phyloP scores from a whole-genome alignment of 2,888 invertebrate genomes.

The Phlogophora meticulosa region DNA sequence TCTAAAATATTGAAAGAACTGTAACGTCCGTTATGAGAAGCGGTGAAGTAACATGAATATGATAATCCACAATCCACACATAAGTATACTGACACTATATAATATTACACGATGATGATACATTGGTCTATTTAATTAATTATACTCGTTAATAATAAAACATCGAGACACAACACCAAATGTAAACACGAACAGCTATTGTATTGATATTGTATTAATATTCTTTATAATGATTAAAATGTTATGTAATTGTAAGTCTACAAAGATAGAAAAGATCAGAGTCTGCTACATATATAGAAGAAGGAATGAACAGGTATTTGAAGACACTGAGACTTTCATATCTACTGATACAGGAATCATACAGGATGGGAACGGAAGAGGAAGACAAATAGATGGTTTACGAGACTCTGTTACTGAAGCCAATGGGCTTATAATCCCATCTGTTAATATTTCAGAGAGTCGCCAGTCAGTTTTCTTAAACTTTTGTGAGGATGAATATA shows the following conservation, averaged over 20 bases:
- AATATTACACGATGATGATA: constrained; percentile 55
- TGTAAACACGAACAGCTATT: constrained; percentile 76
- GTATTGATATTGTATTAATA: constrained; percentile 69
- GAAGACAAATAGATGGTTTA: constrained; percentile 5
- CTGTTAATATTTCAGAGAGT: not conserved
- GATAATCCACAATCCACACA: constrained; percentile 54
- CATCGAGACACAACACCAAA: constrained; percentile 85
- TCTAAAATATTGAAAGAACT: constrained; percentile 59
- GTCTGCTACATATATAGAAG: constrained; percentile 6
- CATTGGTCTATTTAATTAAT: constrained; percentile 77
- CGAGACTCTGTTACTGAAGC: constrained; percentile 7
- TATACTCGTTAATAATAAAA: constrained; percentile 75
- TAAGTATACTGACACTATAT: constrained; percentile 56
- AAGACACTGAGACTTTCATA: constrained; percentile 8
- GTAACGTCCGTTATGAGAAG: constrained; percentile 56
- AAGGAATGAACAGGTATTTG: constrained; percentile 9
- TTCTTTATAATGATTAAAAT: constrained; percentile 59
- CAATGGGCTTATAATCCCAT: not conserved
- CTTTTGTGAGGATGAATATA: not conserved
- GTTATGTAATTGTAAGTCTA: constrained; percentile 52
- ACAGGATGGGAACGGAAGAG: not conserved
- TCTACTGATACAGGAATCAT: constrained; percentile 7
- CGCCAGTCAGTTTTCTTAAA: constrained; percentile 44
- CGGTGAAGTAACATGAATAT: constrained; percentile 58
- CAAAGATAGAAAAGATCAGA: constrained; percentile 51